Conservation (phyloP, 2,797 vertebrate genomes). For the Eurystomus glaucurus region DNA sequence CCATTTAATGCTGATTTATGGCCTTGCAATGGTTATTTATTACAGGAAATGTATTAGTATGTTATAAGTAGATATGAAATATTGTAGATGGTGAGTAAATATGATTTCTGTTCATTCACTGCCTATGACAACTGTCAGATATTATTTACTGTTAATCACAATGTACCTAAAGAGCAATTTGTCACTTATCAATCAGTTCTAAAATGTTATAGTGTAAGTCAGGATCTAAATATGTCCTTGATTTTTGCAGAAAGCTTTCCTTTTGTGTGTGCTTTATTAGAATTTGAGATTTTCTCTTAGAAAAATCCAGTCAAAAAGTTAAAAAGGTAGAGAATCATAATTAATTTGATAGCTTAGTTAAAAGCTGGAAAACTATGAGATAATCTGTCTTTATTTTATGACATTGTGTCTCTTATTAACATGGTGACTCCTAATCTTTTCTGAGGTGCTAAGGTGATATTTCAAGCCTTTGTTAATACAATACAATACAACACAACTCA, state of each 20-base stretch:
- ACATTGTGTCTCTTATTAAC: not conserved
- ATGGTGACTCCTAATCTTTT: not conserved
- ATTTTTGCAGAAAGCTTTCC: not conserved
- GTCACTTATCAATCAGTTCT: slow-evolving; percentile 35
- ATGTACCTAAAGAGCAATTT: slow-evolving; percentile 35
- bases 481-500: not conserved
- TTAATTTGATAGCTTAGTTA: not conserved
- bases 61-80: slow-evolving; percentile 40
- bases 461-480: not conserved
- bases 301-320: not conserved
- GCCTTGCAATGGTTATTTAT: slow-evolving; percentile 49
- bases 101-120: slow-evolving; percentile 36
- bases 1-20: slow-evolving; percentile 56
- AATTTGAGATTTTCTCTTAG: not conserved
- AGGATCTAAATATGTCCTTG: not conserved
- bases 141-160: slow-evolving; percentile 42
- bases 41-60: slow-evolving; percentile 16
- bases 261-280: not conserved
- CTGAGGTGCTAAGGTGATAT: not conserved
- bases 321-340: not conserved
- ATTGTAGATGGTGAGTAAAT: slow-evolving; percentile 27
- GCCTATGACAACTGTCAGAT: not conserved
- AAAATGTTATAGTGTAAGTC: not conserved
- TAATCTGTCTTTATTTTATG: not conserved
- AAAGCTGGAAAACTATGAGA: not conserved